Percentiles rank a stretch among this genome's conserved stretches.
Evolutionary conservation across 2,113 vertebrate species (phyloP).

Genomic region (Lampris incognitus): DNA sequence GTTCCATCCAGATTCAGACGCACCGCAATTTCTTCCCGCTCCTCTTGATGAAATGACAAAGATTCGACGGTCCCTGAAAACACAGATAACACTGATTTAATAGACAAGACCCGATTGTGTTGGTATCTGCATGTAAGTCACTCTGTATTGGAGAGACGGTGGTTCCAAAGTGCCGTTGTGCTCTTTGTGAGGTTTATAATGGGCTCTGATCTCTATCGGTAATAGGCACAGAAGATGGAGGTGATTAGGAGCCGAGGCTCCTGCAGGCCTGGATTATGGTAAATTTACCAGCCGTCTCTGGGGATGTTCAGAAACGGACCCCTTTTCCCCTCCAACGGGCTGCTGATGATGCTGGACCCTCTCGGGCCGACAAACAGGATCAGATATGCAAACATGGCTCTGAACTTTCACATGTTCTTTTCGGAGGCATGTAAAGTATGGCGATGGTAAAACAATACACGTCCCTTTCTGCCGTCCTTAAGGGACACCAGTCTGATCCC

Average conservation of each 20-base stretch:
- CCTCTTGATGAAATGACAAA: not conserved
- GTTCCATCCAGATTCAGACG: too few species aligned
- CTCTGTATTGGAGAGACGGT: conserved; percentile 37
- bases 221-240: conserved; percentile 66
- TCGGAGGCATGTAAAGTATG: too few species aligned
- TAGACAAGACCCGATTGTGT: conserved; percentile 23
- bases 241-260: conserved; percentile 78
- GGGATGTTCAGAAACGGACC: conserved; percentile 76
- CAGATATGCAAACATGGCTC: not conserved
- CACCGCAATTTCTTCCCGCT: too few species aligned
- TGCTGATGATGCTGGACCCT: conserved; percentile 62
- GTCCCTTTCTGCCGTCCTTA: too few species aligned
- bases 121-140: conserved; percentile 18
- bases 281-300: conserved; percentile 68
- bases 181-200: conserved; percentile 72
- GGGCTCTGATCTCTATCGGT: conserved; percentile 73
- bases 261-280: conserved; percentile 79
- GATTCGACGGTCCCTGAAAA: conserved; percentile 6
- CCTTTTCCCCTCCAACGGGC: conserved; percentile 59
- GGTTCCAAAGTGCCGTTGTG: conserved; percentile 48
- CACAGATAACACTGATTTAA: conserved; percentile 17
- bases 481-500: too few species aligned
- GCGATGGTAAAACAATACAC: too few species aligned
- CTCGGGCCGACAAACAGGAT: conserved; percentile 30
- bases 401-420: too few species aligned